A percentile compares a stretch with the other conserved stretches of the same genome.
These are phyloP conservation scores for Perizoma flavofasciatum DNA, from an alignment of 2,888 invertebrate species.

Conservation along the genomic window DNA sequence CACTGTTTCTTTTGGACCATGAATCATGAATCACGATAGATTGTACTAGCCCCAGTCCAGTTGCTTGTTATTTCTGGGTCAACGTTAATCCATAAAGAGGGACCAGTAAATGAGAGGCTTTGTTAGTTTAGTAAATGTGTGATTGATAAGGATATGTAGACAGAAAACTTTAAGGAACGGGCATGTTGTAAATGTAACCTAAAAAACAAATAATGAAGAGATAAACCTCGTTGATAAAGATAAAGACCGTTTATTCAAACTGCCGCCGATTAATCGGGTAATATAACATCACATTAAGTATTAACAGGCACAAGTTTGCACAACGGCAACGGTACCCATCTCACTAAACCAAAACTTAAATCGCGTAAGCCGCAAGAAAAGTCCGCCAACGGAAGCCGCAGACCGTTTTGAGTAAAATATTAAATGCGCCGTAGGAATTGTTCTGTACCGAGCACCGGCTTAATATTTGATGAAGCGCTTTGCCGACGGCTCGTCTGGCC, in stretches of 20 bases:
- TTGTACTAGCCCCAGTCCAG: too few relatives aligned
- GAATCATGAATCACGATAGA: too few relatives aligned
- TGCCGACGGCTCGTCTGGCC: slow-evolving; percentile 68
- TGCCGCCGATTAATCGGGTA: slow-evolving; percentile 39
- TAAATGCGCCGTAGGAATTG: slow-evolving; percentile 75
- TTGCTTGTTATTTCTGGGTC: too few relatives aligned
- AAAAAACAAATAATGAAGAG: slow-evolving; percentile 28
- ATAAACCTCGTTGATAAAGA: slow-evolving; percentile 9
- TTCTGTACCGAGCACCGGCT: slow-evolving; percentile 60
- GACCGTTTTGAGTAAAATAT: slow-evolving; percentile 79
- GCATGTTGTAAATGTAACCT: too few relatives aligned
- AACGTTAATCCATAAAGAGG: too few relatives aligned
- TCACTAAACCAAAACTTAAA: slow-evolving; percentile 73
- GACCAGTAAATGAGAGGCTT: too few relatives aligned
- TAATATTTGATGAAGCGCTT: slow-evolving; percentile 75
- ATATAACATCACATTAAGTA: slow-evolving; percentile 60
- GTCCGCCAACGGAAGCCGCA: slow-evolving; percentile 67
- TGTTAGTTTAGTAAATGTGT: too few relatives aligned
- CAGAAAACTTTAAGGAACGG: too few relatives aligned
- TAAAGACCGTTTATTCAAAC: slow-evolving; percentile 37
- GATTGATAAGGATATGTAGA: too few relatives aligned
- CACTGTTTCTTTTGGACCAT: too few relatives aligned
- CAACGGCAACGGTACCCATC: slow-evolving; percentile 48
- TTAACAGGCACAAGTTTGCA: slow-evolving; percentile 55
- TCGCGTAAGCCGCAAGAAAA: slow-evolving; percentile 68